Conservation (phyloP, 92 coral and sea anemone genomes). For the Porites divaricata region DNA sequence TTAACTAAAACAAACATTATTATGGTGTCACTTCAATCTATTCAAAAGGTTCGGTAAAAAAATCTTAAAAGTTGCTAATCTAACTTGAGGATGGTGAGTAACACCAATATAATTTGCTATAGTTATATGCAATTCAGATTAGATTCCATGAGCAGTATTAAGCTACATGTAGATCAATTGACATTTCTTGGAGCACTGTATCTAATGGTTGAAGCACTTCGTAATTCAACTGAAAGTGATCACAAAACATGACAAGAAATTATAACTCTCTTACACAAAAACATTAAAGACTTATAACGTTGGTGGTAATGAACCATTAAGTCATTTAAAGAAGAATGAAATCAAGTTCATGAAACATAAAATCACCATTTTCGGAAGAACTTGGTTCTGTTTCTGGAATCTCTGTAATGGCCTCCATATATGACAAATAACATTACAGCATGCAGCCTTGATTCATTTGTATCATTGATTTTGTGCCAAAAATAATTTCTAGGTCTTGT, state of each 20-base stretch:
- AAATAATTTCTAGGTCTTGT: neutral
- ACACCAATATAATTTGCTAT: neutral
- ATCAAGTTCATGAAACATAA: neutral
- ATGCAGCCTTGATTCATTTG: neutral
- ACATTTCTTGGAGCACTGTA: too few species aligned
- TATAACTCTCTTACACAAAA: too few species aligned
- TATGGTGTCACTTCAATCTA: neutral
- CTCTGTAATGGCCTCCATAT: conserved; percentile 20
- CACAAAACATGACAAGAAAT: too few species aligned
- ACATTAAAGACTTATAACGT: too few species aligned
- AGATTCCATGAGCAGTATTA: too few species aligned
- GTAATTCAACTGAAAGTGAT: too few species aligned
- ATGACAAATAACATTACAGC: neutral
- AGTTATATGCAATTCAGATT: too few species aligned
- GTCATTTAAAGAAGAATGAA: neutral
- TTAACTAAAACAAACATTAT: neutral
- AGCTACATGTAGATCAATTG: too few species aligned
- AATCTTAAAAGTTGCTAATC: neutral
- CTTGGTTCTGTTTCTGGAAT: conserved; percentile 1
- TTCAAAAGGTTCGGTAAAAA: neutral
- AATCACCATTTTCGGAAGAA: conserved; percentile 12
- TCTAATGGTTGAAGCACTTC: too few species aligned
- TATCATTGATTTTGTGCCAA: neutral
- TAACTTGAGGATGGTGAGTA: neutral
- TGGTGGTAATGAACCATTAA: neutral